These are phyloP conservation scores for Callinectes sapidus DNA, from an alignment of 2,888 invertebrate genomes.

Conservation along the genomic window DNA sequence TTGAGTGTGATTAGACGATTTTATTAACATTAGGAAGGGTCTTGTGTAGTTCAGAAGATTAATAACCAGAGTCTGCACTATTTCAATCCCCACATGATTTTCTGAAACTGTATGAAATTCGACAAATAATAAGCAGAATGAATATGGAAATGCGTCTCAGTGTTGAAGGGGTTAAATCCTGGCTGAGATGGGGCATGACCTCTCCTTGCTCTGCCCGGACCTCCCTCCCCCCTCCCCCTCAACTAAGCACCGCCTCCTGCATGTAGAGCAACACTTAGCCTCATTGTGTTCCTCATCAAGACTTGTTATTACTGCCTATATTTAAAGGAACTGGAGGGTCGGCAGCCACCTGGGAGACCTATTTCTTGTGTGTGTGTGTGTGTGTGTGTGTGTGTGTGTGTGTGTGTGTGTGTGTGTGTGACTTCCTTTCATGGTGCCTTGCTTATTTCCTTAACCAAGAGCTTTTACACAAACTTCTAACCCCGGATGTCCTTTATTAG, in stretches of 20 bases:
- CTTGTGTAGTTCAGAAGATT: too few relatives aligned
- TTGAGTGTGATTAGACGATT: too few relatives aligned
- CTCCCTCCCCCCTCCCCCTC: background rate
- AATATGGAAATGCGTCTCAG: too few relatives aligned
- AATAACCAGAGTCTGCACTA: too few relatives aligned
- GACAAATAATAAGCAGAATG: too few relatives aligned
- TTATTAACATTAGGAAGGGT: too few relatives aligned
- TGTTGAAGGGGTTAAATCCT: too few relatives aligned
- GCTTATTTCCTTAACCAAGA: too few relatives aligned
- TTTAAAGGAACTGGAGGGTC: background rate
- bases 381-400: slow-evolving; percentile 1
- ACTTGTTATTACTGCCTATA: background rate
- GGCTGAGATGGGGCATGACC: background rate
- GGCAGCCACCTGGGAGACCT: background rate
- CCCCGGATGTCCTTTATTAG: too few relatives aligned
- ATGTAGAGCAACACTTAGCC: background rate
- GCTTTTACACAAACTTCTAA: too few relatives aligned
- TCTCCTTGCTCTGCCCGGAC: background rate
- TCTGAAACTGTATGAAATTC: too few relatives aligned
- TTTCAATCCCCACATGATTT: too few relatives aligned
- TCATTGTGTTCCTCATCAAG: background rate
- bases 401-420: slow-evolving; percentile 1
- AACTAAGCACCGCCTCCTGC: background rate
- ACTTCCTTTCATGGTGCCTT: background rate
- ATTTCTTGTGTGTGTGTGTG: background rate